A percentile compares a stretch with the other conserved stretches of the same genome.
Conservation (phyloP, 2,113 vertebrate species). For the Piaya cayana region DNA sequence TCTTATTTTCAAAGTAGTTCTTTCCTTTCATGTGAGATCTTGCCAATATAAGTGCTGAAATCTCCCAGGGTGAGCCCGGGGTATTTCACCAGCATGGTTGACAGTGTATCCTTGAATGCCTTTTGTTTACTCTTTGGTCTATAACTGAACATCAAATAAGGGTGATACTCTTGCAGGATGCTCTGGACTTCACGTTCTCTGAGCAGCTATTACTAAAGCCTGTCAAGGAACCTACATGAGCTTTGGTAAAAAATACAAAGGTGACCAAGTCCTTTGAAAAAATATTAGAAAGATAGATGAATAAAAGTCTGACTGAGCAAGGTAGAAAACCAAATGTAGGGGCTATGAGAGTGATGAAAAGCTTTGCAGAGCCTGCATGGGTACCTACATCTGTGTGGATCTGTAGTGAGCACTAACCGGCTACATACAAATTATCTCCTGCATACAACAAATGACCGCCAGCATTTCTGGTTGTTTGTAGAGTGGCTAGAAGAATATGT, state of each 20-base stretch:
- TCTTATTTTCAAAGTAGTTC: background rate
- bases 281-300: background rate
- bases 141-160: background rate
- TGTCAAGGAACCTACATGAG: background rate
- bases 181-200: background rate
- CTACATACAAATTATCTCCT: background rate
- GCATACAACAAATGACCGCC: background rate
- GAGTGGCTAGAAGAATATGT: background rate
- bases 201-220: background rate
- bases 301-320: background rate
- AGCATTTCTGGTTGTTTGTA: background rate
- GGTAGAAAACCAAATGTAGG: background rate
- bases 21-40: background rate
- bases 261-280: background rate
- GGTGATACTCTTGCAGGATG: background rate
- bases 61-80: background rate
- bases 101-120: background rate
- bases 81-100: background rate
- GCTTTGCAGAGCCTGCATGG: background rate
- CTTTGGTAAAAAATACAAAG: background rate
- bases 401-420: background rate
- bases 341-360: background rate
- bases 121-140: background rate
- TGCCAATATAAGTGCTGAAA: background rate
- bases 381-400: background rate